A percentile compares a stretch with the other conserved stretches of the same genome.
These are phyloP conservation scores for Carettochelys insculpta DNA, from an alignment of 2,113 vertebrate species.

Conservation along the genomic window DNA sequence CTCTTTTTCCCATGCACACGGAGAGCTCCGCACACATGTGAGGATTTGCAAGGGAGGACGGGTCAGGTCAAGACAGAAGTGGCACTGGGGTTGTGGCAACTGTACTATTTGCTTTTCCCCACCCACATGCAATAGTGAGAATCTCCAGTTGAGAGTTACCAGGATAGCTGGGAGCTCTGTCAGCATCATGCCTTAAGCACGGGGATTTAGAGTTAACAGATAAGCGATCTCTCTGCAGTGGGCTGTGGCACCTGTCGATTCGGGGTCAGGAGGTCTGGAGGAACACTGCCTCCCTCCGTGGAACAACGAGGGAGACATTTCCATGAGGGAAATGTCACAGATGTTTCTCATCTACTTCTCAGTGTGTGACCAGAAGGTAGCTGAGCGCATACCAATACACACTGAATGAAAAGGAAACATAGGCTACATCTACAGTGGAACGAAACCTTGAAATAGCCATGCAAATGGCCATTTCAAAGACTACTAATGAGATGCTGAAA, in stretches of 20 bases:
- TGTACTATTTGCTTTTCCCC: background rate
- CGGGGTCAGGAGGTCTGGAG: background rate
- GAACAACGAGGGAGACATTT: rapidly evolving
- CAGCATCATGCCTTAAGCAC: background rate
- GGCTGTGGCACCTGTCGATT: background rate
- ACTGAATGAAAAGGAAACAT: background rate
- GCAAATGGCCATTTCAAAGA: too few species aligned
- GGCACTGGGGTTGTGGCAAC: background rate
- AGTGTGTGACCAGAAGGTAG: background rate
- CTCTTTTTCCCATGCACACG: background rate
- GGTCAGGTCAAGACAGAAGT: background rate
- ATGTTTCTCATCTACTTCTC: background rate
- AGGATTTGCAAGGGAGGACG: background rate
- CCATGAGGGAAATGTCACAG: background rate
- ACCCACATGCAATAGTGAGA: background rate
- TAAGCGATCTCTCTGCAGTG: background rate
- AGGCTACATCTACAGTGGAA: too few species aligned
- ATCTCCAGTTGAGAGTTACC: background rate
- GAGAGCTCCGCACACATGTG: background rate
- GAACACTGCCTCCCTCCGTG: background rate
- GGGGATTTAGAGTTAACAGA: background rate
- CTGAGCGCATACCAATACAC: background rate
- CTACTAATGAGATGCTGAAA: too few species aligned
- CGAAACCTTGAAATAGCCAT: too few species aligned
- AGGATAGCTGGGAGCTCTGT: background rate